These are phyloP conservation scores for Melipona quadrifasciata DNA, from an alignment of 1,140 invertebrate genomes.

Conservation along the genomic window DNA sequence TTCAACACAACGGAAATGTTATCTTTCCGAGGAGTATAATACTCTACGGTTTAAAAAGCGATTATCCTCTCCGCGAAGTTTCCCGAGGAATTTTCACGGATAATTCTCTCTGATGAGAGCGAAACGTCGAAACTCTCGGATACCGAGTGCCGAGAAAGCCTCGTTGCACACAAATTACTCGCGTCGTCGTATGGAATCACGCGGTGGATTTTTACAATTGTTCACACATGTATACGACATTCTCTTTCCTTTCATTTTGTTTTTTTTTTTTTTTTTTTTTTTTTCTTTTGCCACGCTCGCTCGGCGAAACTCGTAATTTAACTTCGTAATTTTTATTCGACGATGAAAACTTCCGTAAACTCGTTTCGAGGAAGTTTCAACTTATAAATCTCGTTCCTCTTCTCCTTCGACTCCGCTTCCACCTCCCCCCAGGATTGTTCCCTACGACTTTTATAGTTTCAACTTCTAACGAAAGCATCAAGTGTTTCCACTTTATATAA, in stretches of 20 bases:
- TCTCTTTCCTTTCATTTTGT: too few relatives aligned
- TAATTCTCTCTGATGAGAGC: background rate
- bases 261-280: too few relatives aligned
- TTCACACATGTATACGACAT: background rate
- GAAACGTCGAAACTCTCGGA: background rate
- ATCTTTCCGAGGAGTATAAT: too few relatives aligned
- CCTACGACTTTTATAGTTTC: slow-evolving; percentile 10
- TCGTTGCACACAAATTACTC: background rate
- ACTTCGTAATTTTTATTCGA: slow-evolving; percentile 35
- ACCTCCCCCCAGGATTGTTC: background rate
- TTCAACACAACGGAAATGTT: too few relatives aligned
- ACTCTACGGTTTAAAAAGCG: background rate
- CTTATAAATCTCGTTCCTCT: slow-evolving; percentile 21
- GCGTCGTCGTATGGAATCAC: background rate
- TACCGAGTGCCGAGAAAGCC: too few relatives aligned
- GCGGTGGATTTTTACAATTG: background rate
- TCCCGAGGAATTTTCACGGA: background rate
- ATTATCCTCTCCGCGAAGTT: background rate
- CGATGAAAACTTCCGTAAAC: slow-evolving; percentile 21
- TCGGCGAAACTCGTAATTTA: slow-evolving; percentile 3
- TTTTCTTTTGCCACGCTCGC: background rate
- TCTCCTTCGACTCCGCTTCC: background rate
- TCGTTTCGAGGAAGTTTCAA: slow-evolving; percentile 20
- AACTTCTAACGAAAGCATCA: background rate
- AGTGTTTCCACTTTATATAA: background rate